Evolutionary conservation across 2,113 vertebrate species (phyloP), one percentile per base, ranked within the genome.

Genomic region (Mandrillus leucophaeus): DNA sequence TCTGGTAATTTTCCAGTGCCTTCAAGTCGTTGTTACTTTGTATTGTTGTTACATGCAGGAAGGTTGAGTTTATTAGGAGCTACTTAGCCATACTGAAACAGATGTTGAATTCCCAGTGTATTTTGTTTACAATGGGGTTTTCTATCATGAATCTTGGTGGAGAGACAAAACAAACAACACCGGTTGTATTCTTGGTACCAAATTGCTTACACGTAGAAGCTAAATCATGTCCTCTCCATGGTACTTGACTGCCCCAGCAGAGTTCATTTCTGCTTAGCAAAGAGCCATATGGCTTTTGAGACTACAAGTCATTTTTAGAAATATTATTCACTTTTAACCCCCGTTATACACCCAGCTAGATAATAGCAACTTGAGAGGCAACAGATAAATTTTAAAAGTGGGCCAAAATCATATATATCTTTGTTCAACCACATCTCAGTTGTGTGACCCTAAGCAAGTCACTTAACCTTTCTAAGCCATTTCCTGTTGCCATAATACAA

Each of bases 271-370:
- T 85, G 7, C 38, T 61, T 94, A 55, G n/a, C 43, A n/a, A 89
- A 86, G 68, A 75, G 23, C 27, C 82, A 45, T 35, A 86, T 55
- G 43, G 20, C 16, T 96, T 95, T 92, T 66, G 43, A 22, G 10
- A 14, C 75, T 45, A 59, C 30, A 85, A 61, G 78, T 82, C 30
- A 96, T 91, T 96, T 94, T 82, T 52, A 30, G n/a, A 96, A 95
- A 55, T 81, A 92, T 72, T 82, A 78, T 76, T n/a, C 75, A 81
- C 32, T 78, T 68, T 73, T 43, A 45, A 50, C 11, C 22, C 25
- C 38, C 23, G 59, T 64, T 73, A 35, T 72, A 66, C 9, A 94
- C 18, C 68, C 7, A 76, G 12, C 13, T 89, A 92, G 45, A 30
- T 82, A 85, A 76, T 55, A 90, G 20, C 32, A 94, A 70, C 40